These are phyloP conservation scores for Sardinella longiceps DNA, from an alignment of 2,797 vertebrate species.

Conservation along the genomic window DNA sequence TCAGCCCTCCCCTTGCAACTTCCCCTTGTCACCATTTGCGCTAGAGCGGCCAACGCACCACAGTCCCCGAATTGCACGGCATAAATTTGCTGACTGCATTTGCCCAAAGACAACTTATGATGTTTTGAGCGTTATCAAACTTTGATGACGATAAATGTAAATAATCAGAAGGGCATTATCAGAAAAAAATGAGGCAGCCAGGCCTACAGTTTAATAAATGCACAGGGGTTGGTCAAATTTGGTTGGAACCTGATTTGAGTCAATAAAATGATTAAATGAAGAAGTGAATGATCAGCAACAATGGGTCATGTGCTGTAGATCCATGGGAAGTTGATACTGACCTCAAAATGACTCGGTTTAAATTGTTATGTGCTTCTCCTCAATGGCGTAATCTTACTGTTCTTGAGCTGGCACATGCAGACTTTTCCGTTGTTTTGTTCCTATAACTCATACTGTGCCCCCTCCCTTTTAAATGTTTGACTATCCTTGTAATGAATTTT, in stretches of 20 bases:
- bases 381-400: background rate
- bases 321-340: background rate
- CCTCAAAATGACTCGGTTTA: background rate
- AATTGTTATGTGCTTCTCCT: background rate
- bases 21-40: constrained; percentile 13
- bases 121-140: too few species aligned
- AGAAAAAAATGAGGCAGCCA: background rate
- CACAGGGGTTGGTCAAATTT: background rate
- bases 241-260: background rate
- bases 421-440: background rate
- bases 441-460: background rate
- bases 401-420: background rate
- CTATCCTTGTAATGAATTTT: background rate
- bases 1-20: constrained; percentile 24
- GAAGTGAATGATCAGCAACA: background rate
- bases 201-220: background rate
- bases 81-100: too few species aligned
- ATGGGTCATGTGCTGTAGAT: background rate
- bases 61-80: background rate
- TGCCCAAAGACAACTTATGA: too few species aligned
- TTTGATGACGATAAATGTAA: too few species aligned
- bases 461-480: background rate
- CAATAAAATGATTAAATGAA: background rate
- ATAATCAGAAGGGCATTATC: background rate
- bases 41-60: background rate